A percentile compares a stretch with the other conserved stretches of the same genome.
These are phyloP conservation scores for Drosophila ezoana DNA, from an alignment of 2,888 invertebrate genomes.

Conservation along the genomic window DNA sequence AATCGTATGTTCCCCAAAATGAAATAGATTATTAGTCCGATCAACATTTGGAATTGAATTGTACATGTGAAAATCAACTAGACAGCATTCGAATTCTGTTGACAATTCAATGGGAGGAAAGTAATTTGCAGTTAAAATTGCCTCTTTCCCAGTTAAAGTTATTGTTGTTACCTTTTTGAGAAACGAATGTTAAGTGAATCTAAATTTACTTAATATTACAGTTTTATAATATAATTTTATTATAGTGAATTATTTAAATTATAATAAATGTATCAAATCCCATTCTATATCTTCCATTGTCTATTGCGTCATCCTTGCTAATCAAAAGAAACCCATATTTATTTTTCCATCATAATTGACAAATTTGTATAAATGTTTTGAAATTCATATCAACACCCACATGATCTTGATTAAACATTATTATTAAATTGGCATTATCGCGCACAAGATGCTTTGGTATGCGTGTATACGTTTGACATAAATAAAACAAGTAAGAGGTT, in stretches of 20 bases:
- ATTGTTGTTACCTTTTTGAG: not conserved
- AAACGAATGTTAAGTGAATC: not conserved
- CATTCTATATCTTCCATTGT: slow-evolving; percentile 68
- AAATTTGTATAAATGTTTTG: too few relatives aligned
- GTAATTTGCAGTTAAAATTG: not conserved
- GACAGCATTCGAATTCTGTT: not conserved
- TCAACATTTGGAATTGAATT: not conserved
- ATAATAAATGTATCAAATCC: too few relatives aligned
- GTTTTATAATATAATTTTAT: not conserved
- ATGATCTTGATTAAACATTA: not conserved
- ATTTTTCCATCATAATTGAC: not conserved
- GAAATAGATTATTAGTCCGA: not conserved
- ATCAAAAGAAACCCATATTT: slow-evolving; percentile 73
- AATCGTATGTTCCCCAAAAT: not conserved
- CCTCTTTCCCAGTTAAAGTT: not conserved
- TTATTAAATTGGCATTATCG: too few relatives aligned
- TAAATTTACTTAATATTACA: not conserved
- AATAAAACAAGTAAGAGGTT: too few relatives aligned
- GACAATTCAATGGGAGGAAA: not conserved
- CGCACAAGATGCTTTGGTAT: too few relatives aligned
- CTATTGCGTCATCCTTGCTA: slow-evolving; percentile 64
- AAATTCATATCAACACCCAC: slow-evolving; percentile 5
- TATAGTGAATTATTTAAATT: too few relatives aligned
- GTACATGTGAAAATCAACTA: not conserved
- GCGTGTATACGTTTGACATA: too few relatives aligned